Conservation (phyloP, 2,888 invertebrate species). For the Epsilonema sp. region DNA sequence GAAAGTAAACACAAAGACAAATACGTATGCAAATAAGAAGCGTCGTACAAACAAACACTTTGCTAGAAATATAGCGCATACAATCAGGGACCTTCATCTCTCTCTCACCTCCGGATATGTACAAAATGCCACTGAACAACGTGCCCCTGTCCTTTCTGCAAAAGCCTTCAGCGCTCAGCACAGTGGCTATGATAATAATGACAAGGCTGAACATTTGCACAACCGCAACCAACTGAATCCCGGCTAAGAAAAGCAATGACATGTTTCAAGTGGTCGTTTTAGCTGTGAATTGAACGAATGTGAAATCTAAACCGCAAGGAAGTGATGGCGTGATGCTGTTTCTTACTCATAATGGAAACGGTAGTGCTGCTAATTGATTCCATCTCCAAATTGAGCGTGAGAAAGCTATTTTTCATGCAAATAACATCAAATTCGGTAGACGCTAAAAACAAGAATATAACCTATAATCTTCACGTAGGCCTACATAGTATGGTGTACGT, state of each 20-base stretch:
- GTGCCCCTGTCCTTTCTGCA: slow-evolving; percentile 16
- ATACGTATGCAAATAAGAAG: slow-evolving; percentile 9
- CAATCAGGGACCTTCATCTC: too few relatives aligned
- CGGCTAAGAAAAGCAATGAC: slow-evolving; percentile 13
- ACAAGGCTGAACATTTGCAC: slow-evolving; percentile 20
- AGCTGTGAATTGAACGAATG: background rate
- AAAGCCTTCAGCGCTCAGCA: slow-evolving; percentile 18
- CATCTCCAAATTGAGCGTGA: too few relatives aligned
- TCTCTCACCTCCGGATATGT: slow-evolving; percentile 20
- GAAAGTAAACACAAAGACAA: slow-evolving; percentile 3
- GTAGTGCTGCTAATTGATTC: slow-evolving; percentile 23
- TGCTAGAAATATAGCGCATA: background rate
- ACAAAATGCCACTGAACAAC: slow-evolving; percentile 20
- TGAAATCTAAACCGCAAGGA: background rate
- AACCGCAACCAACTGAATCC: slow-evolving; percentile 19
- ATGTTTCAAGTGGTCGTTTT: slow-evolving; percentile 1
- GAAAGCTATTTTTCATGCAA: too few relatives aligned
- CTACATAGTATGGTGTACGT: too few relatives aligned
- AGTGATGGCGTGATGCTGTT: too few relatives aligned
- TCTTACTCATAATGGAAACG: slow-evolving; percentile 17
- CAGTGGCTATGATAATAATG: slow-evolving; percentile 18
- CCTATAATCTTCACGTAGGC: too few relatives aligned
- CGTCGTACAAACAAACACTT: background rate
- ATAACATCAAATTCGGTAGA: too few relatives aligned
- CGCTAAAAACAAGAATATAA: too few relatives aligned